Conservation (phyloP, 1,140 invertebrate species). For the Lordiphosa clarofinis region DNA sequence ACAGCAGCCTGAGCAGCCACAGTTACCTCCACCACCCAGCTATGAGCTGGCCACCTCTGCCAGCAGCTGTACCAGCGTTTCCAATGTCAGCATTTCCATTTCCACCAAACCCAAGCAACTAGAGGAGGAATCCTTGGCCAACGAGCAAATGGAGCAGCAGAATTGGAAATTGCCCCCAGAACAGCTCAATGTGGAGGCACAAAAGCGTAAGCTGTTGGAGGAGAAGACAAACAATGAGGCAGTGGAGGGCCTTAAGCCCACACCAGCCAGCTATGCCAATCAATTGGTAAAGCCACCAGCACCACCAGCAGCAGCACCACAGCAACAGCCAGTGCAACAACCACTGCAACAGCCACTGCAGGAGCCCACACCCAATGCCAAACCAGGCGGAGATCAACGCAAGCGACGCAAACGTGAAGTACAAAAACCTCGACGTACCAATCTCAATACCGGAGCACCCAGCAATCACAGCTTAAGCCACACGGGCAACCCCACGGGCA, state of each 20-base stretch:
- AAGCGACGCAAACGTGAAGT: constrained; percentile 90
- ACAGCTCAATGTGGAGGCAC: constrained; percentile 17
- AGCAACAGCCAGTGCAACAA: neutral
- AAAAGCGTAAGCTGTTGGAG: constrained; percentile 47
- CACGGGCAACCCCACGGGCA: neutral
- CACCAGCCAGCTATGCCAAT: too few relatives aligned
- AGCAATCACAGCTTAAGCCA: constrained; percentile 31
- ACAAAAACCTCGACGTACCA: constrained; percentile 89
- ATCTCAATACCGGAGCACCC: constrained; percentile 74
- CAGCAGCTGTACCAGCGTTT: neutral
- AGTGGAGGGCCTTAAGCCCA: too few relatives aligned
- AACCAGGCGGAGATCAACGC: constrained; percentile 80
- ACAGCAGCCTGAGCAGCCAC: constrained; percentile 22
- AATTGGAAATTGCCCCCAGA: constrained; percentile 7
- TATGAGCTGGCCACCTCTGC: constrained; percentile 50
- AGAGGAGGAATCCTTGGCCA: constrained; percentile 15
- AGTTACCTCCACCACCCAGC: constrained; percentile 44
- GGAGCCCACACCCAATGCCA: constrained; percentile 3
- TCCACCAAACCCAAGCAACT: constrained; percentile 6
- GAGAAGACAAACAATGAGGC: constrained; percentile 22
- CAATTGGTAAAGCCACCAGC: neutral
- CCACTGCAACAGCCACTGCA: neutral
- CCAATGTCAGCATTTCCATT: neutral
- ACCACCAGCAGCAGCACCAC: constrained; percentile 1
- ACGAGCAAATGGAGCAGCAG: neutral